A percentile compares a stretch with the other conserved stretches of the same genome.
Conservation (phyloP, 2,113 vertebrate genomes). For the Erythrolamprus reginae region DNA sequence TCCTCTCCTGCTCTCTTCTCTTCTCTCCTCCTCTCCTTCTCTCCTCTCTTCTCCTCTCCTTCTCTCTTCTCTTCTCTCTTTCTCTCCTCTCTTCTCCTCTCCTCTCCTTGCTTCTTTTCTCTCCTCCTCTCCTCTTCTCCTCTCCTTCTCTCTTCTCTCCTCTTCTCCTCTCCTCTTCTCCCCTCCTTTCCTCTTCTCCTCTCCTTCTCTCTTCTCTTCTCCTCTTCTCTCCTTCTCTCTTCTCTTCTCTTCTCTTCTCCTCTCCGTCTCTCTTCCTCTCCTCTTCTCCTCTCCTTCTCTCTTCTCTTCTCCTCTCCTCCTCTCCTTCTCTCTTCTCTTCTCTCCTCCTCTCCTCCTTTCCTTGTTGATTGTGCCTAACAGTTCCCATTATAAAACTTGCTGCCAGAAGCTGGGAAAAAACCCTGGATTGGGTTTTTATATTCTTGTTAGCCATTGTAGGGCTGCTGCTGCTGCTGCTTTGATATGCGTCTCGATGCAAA, state of each 20-base stretch:
- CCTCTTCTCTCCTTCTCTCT: not conserved
- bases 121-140: too few relatives aligned
- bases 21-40: not conserved
- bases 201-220: too few relatives aligned
- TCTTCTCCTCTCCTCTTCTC: not conserved
- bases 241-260: not conserved
- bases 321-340: not conserved
- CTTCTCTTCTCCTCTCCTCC: too few relatives aligned
- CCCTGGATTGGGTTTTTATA: not conserved
- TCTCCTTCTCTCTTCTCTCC: too few relatives aligned
- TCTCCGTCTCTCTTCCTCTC: not conserved
- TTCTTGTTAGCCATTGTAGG: not conserved
- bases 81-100: not conserved
- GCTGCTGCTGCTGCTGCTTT: not conserved
- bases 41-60: too few relatives aligned
- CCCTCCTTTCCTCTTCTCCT: not conserved
- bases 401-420: not conserved
- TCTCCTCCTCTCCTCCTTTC: too few relatives aligned
- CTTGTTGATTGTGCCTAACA: too few relatives aligned
- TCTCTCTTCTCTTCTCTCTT: not conserved
- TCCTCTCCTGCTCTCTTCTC: not conserved
- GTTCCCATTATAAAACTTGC: not conserved
- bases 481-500: not conserved
- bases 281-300: not conserved
- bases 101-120: not conserved